Base-by-base conservation (phyloP, 1,140 invertebrate species). In the Drosophila aff. region DNA sequence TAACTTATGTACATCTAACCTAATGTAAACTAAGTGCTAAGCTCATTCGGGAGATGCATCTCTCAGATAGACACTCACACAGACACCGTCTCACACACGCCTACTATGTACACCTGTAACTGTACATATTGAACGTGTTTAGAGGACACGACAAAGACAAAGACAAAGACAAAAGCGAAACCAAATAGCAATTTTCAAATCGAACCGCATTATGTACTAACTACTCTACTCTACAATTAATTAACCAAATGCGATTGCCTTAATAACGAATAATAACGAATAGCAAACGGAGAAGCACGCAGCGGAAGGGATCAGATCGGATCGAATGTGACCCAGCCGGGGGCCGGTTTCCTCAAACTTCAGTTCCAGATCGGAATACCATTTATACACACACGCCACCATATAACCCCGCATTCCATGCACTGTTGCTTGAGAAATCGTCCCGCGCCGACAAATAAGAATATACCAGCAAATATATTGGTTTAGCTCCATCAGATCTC, bases 401-500 rank as follows among this genome's bases (percentile, higher is more conserved):
- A 47, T 18, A 62, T 13, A 13, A 21, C 1, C 52, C 58, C 43
- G 31, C 64, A 44, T 38, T 73, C 23, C 46, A 28, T 11, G 69
- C 69, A 80, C 76, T 84, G 62, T 68, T 84, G 81, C 81, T 83
- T 83, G 76, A 81, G 76, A 84, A 76, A 84, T 84, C 76, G 81
- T 64, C 58, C 81, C 81, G 65, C 67, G 55, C 69, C 33, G 43
- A 59, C 52, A 59, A 79, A 71, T 62, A 53, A 58, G 13, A 36
- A 65, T 44, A 74, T 26, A n/a, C 15, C n/a, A 21, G 33, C 21
- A 41, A 33, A 68, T 23, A 50, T 28, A 62, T 75, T 74, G 40
- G 58, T 75, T 75, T 46, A 55, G 50, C 38, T 74, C 49, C 71
- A 73, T 75, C 69, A n/a, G 68, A 74, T 62, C 55, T 53, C 55